Evolutionary conservation across 1,140 invertebrate genomes (phyloP), one percentile per base, ranked within the genome.

Genomic region (Drosophila truncata): DNA sequence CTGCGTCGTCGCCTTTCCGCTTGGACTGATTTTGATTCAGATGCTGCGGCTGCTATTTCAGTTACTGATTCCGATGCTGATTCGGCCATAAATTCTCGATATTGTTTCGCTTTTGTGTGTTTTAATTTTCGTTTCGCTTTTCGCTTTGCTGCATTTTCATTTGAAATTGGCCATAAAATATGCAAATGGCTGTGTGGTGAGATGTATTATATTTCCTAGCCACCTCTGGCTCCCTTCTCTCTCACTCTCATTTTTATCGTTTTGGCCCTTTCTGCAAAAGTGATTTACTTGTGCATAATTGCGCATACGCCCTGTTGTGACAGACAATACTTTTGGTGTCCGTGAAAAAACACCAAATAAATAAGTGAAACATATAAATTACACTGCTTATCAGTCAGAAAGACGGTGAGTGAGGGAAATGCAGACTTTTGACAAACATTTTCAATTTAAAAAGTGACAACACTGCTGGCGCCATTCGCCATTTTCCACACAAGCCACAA

Each of bases 401-500:
- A 54, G 42, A 59, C 27, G 46, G n/a, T 7, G 10, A 62, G 65
- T 31, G 55, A 69, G 66, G 46, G 58, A 70, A 50, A 50, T 39
- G 66, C 33, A 52, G 46, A 71, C 79, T 61, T 79, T 66, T 91
- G 78, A 80, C 82, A 90, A 76, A 85, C 85, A 79, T 81, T 90
- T 90, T 90, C 82, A 90, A 82, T 90, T 90, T 90, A 44, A 91
- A 86, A 85, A 61, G 61, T 91, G 86, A 88, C 84, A 80, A 49
- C 65, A 73, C 20, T n/a, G 20, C 23, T 37, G 44, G 35, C 54
- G 49, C 44, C 70, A 70, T 42, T 58, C 46, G 52, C 54, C 25
- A 35, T 61, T 33, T 58, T 58, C 60, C 50, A 47, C 50, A 70
- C 46, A 66, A 62, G 75, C 69, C 39, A 39, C 71, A 73, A 61